phyloP scores from a whole-genome alignment of 2,113 vertebrate genomes.

The Porphyrio hochstetteri region DNA sequence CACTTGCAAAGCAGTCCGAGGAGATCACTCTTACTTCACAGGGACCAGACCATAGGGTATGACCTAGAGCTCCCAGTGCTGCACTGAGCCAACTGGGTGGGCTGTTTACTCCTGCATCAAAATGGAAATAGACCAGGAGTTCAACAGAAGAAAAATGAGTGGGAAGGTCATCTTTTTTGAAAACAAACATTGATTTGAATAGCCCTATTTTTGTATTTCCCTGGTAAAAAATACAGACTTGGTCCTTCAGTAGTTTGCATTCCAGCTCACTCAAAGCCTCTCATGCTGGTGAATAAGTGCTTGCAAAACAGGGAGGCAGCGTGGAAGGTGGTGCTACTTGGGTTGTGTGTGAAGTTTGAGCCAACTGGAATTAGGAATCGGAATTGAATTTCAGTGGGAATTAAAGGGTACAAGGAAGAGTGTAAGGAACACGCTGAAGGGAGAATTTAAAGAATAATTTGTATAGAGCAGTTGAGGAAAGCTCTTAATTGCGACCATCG shows the following conservation, averaged over 20 bases:
- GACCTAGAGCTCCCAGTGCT: fast-evolving
- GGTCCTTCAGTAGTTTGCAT: background rate
- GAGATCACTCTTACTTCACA: fast-evolving
- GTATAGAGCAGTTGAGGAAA: fast-evolving
- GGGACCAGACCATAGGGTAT: fast-evolving
- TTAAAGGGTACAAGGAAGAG: background rate
- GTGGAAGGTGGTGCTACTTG: fast-evolving
- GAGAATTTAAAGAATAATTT: background rate
- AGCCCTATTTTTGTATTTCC: background rate
- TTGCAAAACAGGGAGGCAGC: fast-evolving
- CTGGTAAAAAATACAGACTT: background rate
- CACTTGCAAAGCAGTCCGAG: background rate
- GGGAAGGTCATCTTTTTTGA: background rate
- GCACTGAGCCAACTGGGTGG: background rate
- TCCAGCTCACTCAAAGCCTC: background rate
- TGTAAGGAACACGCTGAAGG: fast-evolving
- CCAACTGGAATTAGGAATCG: background rate
- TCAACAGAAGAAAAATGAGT: background rate
- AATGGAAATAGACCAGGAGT: background rate
- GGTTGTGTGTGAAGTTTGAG: fast-evolving
- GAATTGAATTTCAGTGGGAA: background rate
- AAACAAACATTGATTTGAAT: background rate
- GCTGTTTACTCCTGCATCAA: background rate
- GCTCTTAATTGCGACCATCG: background rate
- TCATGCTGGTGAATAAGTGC: background rate